These are phyloP conservation scores for Lochmaea crataegi DNA, from an alignment of 2,888 invertebrate species.

Conservation along the genomic window DNA sequence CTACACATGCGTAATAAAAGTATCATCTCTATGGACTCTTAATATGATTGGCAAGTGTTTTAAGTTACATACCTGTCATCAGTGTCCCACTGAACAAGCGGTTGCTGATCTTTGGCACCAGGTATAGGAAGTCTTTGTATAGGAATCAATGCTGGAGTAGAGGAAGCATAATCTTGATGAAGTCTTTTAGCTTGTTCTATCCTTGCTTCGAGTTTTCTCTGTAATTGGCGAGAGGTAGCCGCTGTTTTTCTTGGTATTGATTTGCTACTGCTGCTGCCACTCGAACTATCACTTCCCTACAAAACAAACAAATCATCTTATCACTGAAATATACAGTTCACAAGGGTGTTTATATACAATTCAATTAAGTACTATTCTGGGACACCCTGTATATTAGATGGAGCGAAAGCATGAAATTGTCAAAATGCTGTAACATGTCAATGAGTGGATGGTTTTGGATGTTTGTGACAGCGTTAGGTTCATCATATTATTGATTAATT, in stretches of 20 bases:
- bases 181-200: constrained; percentile 65
- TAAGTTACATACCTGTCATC: constrained; percentile 66
- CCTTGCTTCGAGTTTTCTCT: constrained; percentile 63
- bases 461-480: too few species aligned
- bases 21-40: too few species aligned
- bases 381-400: too few species aligned
- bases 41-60: not conserved
- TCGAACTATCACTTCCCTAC: constrained; percentile 62
- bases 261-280: constrained; percentile 59
- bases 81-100: constrained; percentile 71
- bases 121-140: constrained; percentile 67
- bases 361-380: too few species aligned
- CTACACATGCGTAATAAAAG: too few species aligned
- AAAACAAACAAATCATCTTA: constrained; percentile 19
- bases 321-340: not conserved
- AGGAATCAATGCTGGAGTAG: constrained; percentile 65
- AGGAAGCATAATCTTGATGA: constrained; percentile 64
- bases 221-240: constrained; percentile 59
- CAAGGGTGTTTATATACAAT: too few species aligned
- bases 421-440: too few species aligned
- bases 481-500: too few species aligned
- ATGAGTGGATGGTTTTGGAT: too few species aligned
- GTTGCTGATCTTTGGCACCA: constrained; percentile 68
- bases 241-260: constrained; percentile 56
- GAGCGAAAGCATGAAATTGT: too few species aligned